Conservation (phyloP, 1,140 invertebrate species). For the Eriocheir sinensis region DNA sequence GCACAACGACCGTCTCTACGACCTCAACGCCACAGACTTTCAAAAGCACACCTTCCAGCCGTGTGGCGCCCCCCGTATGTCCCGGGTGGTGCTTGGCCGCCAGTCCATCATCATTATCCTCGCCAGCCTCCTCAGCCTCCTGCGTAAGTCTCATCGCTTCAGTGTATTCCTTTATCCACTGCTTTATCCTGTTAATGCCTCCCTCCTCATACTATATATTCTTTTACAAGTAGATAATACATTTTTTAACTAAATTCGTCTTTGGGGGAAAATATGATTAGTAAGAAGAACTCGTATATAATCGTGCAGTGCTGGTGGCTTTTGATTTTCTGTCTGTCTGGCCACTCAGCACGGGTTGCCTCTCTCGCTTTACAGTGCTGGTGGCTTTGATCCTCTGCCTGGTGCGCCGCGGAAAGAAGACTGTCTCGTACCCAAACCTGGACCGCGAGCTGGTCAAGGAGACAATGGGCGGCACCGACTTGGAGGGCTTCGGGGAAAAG, state of each 20-base stretch:
- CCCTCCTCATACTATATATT: not conserved
- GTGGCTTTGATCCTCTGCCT: conserved; percentile 72
- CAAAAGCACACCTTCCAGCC: conserved; percentile 66
- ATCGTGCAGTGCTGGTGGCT: no score
- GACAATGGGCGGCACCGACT: conserved; percentile 75
- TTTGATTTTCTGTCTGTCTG: no score
- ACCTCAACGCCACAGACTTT: conserved; percentile 77
- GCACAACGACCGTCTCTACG: conserved; percentile 76
- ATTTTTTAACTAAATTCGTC: not conserved
- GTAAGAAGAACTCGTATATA: no score
- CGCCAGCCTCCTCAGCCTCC: conserved; percentile 73
- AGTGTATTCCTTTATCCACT: no score
- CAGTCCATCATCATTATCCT: conserved; percentile 78
- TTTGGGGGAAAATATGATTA: not conserved
- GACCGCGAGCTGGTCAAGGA: conserved; percentile 76
- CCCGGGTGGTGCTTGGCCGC: conserved; percentile 69
- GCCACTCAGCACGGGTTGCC: not conserved
- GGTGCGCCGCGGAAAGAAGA: conserved; percentile 60
- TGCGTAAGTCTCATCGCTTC: conserved; percentile 69
- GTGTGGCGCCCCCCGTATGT: conserved; percentile 66
- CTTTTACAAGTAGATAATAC: not conserved
- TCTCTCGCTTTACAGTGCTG: conserved; percentile 49
- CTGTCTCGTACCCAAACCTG: conserved; percentile 72
- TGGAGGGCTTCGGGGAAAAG: conserved; percentile 77
- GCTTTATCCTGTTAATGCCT: no score